These are phyloP conservation scores for Pterocles gutturalis DNA, from an alignment of 2,113 vertebrate genomes.

Conservation along the genomic window DNA sequence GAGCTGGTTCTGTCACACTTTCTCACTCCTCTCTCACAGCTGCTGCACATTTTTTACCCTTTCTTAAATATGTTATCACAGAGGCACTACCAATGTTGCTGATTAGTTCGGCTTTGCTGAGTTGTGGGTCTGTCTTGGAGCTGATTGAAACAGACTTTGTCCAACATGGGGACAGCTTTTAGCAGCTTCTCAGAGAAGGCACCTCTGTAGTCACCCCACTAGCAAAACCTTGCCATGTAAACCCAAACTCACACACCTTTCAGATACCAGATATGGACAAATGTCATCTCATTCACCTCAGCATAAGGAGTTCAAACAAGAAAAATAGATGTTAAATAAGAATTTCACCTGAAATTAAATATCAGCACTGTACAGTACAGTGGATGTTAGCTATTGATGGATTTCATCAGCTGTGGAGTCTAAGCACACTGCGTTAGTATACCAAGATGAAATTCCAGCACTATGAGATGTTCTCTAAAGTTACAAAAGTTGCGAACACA, in stretches of 20 bases:
- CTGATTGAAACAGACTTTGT: neutral
- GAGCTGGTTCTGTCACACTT: neutral
- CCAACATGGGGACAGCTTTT: neutral
- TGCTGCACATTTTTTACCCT: neutral
- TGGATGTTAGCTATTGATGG: neutral
- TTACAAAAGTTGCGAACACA: neutral
- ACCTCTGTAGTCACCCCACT: neutral
- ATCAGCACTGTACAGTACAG: neutral
- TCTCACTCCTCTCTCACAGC: neutral
- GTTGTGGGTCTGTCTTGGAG: neutral
- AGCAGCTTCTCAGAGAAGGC: neutral
- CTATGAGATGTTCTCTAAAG: neutral
- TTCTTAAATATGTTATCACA: neutral
- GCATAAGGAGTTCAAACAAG: neutral
- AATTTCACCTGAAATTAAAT: neutral
- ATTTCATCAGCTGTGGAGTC: neutral
- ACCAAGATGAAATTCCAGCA: neutral
- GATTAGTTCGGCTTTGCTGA: neutral
- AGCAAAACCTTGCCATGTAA: neutral
- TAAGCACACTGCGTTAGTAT: neutral
- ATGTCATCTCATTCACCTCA: neutral
- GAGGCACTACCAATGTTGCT: accelerated
- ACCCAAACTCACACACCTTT: neutral
- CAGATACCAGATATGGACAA: neutral
- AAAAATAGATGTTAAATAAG: neutral